Base-by-base conservation (phyloP, 2,113 vertebrate genomes). In the Micromys minutus region DNA sequence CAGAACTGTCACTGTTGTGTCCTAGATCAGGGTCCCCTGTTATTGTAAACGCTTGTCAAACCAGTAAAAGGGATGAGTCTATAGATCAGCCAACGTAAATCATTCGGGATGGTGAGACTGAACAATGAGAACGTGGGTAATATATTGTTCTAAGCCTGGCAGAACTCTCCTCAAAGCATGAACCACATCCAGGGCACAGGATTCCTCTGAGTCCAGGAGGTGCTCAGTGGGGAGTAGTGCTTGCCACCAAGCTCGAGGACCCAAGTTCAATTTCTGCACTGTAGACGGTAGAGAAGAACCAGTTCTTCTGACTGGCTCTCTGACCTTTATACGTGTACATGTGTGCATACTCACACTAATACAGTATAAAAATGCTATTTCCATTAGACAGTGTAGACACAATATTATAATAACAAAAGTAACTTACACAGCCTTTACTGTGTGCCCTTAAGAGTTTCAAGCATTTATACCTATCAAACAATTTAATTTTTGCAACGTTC, bases 401-500 rank as follows among this genome's bases (percentile, higher is more conserved):
- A 72, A 21, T 90, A 36, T 26, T 21, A 19, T 39, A 67, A 47
- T 50, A 87, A 85, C 45, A 75, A 47, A 75, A 91, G 67, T n/a
- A 74, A 11, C n/a, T 72, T 89, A 89, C 17, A 9, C 2, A 45
- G 7, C 45, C 39, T 8, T 71, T 77, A 39, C 42, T 45, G 19
- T 45, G 19, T 59, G 45, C 17, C 45, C 21, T 12, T 21, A 75
- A 50, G 71, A 6, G 47, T 90, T 7, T 55, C 55, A 91, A 87
- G 71, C 19, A 87, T 39, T 4, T 50, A 45, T 2, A 45, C 36
- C 63, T 76, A 29, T 80, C 92, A 90, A 84, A 59, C 4, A 15
- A 72, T 87, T 93, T 93, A 57, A 89, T 71, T 55, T 95, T 89
- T 47, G 80, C 42, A 59, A 87, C 24, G 39, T 90, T 36, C 8